Evolutionary conservation across 2,113 vertebrate species (phyloP).

Genomic region (Corythaixoides concolor): DNA sequence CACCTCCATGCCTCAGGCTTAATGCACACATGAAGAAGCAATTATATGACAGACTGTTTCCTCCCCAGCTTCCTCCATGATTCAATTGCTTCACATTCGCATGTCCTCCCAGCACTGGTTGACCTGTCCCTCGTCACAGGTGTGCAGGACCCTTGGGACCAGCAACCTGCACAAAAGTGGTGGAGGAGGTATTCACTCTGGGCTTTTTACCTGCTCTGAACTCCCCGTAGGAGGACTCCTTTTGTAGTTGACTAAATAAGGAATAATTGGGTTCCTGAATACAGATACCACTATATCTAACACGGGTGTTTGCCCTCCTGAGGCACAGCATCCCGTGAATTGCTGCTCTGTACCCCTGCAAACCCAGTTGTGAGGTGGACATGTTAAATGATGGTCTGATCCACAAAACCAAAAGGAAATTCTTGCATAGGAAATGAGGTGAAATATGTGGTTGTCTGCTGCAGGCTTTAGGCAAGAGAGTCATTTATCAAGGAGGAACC

Average conservation of each 20-base stretch:
- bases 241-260: not conserved
- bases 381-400: not conserved
- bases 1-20: not conserved
- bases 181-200: not conserved
- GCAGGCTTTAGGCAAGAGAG: not conserved
- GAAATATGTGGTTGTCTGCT: not conserved
- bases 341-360: not conserved
- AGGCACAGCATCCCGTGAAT: not conserved
- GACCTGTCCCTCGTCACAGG: not conserved
- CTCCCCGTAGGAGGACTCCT: not conserved
- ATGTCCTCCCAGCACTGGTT: not conserved
- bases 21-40: slow-evolving; percentile 1
- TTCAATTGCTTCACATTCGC: not conserved
- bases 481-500: not conserved
- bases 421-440: not conserved
- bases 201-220: not conserved
- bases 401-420: not conserved
- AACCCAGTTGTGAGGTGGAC: not conserved
- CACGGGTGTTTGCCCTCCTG: not conserved
- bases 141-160: not conserved
- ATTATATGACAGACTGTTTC: not conserved
- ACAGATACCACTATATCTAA: not conserved
- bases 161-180: not conserved
- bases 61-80: not conserved
- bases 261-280: not conserved